Base-by-base conservation (phyloP, 2,797 vertebrate species). In the Muscicapa comitata region DNA sequence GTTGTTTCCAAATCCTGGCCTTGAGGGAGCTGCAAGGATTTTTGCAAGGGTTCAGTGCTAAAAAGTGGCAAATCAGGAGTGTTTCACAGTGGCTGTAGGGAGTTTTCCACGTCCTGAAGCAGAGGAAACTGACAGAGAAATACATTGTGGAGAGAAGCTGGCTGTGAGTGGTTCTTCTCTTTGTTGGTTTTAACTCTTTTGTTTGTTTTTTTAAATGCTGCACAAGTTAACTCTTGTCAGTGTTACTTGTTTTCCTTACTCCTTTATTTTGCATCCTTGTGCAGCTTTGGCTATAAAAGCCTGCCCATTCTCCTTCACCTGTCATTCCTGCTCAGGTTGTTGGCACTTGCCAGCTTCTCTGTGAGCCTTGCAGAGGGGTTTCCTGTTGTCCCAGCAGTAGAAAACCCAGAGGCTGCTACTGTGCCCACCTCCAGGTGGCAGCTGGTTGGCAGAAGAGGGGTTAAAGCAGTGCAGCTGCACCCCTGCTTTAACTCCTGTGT, bases 71-170 rank as follows among this genome's bases (percentile, higher is more conserved):
- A 70, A 15, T 4, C 21, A 25, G 31, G 28, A 17, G 0, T 70
- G 15, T 51, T 51, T 33, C 9, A 33, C 0, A 0, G 59, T 63
- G 33, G 28, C 31, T 54, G 4, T 5, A 31, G 28, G 40, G 66
- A 23, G 23, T 38, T 78, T 40, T 81, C 38, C 24, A 59, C 8
- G 15, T 73, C 19, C 66, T 70, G 47, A 28, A 78, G 23, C 0
- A 1, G 53, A 35, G 29, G 48, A 33, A 58, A 9, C 21, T 24
- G 48, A 20, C 38, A 33, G 29, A 42, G 42, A 42, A 67, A 38
- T 23, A 9, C 10, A 6, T 2, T 14, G 9, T 17, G 45, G 25
- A 58, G 40, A 24, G 54, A 43, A 43, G 26, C n/a, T 91, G 67
- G 13, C 48, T 63, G 48, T 48, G 35, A 63, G 31, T 57, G 29